Evolutionary conservation across 2,888 invertebrate genomes (phyloP), one percentile per base, ranked within the genome.

Genomic region (Ligdia adustata): DNA sequence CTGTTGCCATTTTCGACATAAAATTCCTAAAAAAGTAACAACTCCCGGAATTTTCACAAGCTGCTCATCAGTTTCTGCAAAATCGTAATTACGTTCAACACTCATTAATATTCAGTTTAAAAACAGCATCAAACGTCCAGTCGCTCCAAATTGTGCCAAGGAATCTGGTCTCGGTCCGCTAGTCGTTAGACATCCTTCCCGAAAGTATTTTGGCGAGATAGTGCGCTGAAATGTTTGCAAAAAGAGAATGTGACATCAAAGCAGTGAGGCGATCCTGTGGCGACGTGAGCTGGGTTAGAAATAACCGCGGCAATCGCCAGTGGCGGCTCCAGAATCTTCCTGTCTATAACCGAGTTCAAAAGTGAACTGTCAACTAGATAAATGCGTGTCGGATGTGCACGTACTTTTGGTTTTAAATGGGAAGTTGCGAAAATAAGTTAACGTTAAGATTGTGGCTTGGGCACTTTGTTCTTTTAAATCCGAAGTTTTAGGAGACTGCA

Each of bases 191-290:
- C 65, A 74, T 79, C 65, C 73, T 85, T 85, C 82, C 80, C 81
- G 83, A 89, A 87, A 89, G 80, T 72, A 84, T 89, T 89, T 84
- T 75, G 67, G 76, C 62, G 62, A 55, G 72, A 71, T 72, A 75
- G 78, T 73, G 65, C 66, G 62, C 75, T 81, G 83, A 86, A 83
- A 86, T 85, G 84, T 63, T 82, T 69, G 87, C 88, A 90, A 90
- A 89, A 89, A 89, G 87, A 87, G 79, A 78, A 86, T 75, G 75
- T 69, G 74, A 89, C 87, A 86, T 90, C 88, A 90, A 90, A 88
- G 89, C 80, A 73, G 73, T 71, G 75, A 69, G 73, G 73, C 82
- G 79, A 84, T 80, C 77, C 76, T 79, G 80, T 73, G 69, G 66
- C 70, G 79, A 88, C 89, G 89, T 87, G 88, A 85, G 75, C 71